Percentiles rank a stretch among this genome's conserved stretches.
phyloP scores from a whole-genome alignment of 1,140 invertebrate genomes.

The Aphelinus atriplicis region DNA sequence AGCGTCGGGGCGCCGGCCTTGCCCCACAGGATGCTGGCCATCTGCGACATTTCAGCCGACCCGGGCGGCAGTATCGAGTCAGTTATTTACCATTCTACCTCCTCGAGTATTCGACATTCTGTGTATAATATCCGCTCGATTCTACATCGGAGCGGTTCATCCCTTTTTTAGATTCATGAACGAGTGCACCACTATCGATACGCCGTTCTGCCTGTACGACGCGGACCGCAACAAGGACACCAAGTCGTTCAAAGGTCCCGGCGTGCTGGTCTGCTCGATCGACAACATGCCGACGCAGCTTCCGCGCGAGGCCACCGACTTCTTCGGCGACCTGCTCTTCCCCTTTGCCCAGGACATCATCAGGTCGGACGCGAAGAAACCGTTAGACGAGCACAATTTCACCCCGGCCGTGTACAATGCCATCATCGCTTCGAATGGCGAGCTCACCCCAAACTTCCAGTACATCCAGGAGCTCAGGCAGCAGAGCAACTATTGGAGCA shows the following conservation, averaged over 20 bases:
- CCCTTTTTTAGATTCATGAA: constrained; percentile 85
- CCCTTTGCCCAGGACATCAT: constrained; percentile 93
- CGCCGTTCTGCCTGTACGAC: constrained; percentile 98
- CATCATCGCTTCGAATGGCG: constrained; percentile 95
- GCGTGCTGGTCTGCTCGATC: constrained; percentile 97
- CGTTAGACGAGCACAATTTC: constrained; percentile 84
- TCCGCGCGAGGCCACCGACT: constrained; percentile 95
- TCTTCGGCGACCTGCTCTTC: constrained; percentile 92
- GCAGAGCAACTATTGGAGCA: constrained; percentile 55
- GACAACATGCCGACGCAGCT: constrained; percentile 99
- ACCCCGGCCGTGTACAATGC: constrained; percentile 83
- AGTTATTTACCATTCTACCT: constrained; percentile 4
- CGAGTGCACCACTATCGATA: constrained; percentile 99
- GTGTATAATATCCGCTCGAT: no score
- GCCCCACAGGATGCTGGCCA: constrained; percentile 89
- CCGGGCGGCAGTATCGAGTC: constrained; percentile 97
- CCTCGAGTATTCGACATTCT: no score
- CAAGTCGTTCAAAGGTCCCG: constrained; percentile 95
- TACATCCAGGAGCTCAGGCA: constrained; percentile 92
- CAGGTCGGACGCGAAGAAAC: constrained; percentile 86
- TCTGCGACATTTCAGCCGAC: constrained; percentile 99
- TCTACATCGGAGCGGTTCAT: no score
- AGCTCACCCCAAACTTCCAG: constrained; percentile 90
- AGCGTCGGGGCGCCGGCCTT: constrained; percentile 86
- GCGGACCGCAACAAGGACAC: constrained; percentile 97